A percentile compares a stretch with the other conserved stretches of the same genome.
These are phyloP conservation scores for Delia radicum DNA, from an alignment of 1,140 invertebrate genomes.

Conservation along the genomic window DNA sequence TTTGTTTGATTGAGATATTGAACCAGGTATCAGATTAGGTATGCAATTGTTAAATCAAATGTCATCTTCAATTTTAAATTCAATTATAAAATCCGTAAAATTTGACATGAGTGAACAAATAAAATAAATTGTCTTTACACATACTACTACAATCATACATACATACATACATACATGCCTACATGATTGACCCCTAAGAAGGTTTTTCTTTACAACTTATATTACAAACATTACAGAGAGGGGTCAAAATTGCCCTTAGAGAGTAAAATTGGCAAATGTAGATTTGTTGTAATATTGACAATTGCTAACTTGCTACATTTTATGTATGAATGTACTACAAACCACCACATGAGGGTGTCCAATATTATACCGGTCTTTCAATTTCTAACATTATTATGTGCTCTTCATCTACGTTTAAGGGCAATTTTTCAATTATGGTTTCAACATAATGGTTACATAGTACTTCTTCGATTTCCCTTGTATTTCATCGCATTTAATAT, in stretches of 20 bases:
- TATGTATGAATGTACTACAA: not conserved
- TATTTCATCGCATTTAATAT: not conserved
- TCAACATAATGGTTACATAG: not conserved
- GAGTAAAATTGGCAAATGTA: no score
- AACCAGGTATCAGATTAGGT: not conserved
- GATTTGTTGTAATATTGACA: no score
- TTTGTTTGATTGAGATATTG: not conserved
- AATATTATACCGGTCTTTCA: not conserved
- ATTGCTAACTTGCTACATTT: not conserved
- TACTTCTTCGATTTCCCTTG: not conserved
- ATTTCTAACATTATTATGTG: not conserved
- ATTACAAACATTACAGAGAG: not conserved
- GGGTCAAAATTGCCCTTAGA: not conserved
- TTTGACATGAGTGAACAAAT: constrained; percentile 29
- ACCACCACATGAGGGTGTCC: not conserved
- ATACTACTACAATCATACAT: not conserved
- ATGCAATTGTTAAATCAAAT: constrained; percentile 3
- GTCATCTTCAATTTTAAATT: constrained; percentile 55
- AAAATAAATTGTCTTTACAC: not conserved
- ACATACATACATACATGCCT: not conserved
- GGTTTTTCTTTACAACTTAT: not conserved
- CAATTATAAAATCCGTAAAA: constrained; percentile 53
- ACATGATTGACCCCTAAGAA: constrained; percentile 4
- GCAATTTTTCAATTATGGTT: constrained; percentile 16
- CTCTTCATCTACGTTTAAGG: not conserved